These are phyloP conservation scores for Ephialtes manifestator DNA, from an alignment of 2,888 invertebrate species.

Conservation along the genomic window DNA sequence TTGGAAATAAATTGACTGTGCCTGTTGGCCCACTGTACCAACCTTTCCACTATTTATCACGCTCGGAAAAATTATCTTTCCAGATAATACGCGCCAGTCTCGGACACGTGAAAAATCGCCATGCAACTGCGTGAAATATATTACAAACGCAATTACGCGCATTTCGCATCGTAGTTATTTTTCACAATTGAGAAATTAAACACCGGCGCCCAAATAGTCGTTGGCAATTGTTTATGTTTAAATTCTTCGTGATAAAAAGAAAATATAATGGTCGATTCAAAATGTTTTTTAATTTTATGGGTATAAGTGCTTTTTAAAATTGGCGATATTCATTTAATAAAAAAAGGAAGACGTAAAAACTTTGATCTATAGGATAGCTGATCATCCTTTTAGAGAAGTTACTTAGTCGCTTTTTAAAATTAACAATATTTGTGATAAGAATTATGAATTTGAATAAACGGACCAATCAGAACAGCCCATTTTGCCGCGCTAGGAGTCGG, in stretches of 20 bases:
- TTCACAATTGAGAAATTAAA: constrained; percentile 10
- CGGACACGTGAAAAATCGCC: constrained; percentile 19
- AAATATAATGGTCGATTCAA: not conserved
- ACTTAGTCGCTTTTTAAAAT: no score
- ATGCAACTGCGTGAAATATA: constrained; percentile 14
- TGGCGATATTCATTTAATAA: no score
- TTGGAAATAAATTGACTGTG: not conserved
- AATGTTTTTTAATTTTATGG: no score
- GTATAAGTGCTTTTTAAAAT: no score
- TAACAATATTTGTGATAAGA: no score
- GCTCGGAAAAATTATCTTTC: not conserved
- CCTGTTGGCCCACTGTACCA: not conserved
- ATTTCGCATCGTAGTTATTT: not conserved
- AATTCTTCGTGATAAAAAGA: not conserved
- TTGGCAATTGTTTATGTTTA: constrained; percentile 27
- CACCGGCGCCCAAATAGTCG: constrained; percentile 18
- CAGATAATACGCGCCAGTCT: not conserved
- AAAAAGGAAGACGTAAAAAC: no score
- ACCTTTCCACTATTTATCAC: not conserved
- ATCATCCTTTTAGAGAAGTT: no score
- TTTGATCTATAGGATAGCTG: no score
- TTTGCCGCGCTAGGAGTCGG: no score
- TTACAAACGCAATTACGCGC: constrained; percentile 18
- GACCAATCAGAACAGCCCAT: no score
- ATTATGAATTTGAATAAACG: no score